Evolutionary conservation across 2,888 invertebrate genomes (phyloP), one percentile per base, ranked within the genome.

Genomic region (Dione vanillae): DNA sequence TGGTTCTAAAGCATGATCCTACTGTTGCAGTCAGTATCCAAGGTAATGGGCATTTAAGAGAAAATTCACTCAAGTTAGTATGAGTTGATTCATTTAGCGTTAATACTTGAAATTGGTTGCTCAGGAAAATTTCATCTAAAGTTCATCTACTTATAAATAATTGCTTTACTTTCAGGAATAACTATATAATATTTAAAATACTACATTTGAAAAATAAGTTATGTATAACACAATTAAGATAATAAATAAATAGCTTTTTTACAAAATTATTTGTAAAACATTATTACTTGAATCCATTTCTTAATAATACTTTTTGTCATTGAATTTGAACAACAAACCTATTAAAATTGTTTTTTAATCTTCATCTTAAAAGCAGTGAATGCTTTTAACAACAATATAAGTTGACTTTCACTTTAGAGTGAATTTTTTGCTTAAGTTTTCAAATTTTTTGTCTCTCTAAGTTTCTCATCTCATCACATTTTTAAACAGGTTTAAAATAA

Each of bases 361-460:
- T 14, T 37, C 10, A 37, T 14, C 14, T 43, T n/a, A 61, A 27
- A n/a, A 45, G 27, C 2, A 16, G 56, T 2, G 0, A 45, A 12
- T 27, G 27, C 27, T 16, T 35, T 49, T 11, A 49, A 27, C 45
- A 1, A 56, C 69, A 56, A 27, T 3, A 54, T 66, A 35, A 56
- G 14, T 51, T 35, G 51, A 72, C 69, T 72, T 72, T 62, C 69
- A 69, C 65, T 66, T 65, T 19, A 51, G 51, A 68, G 43, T 64
- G 43, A 58, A 49, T 59, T 61, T 61, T 19, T 52, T 61, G 43
- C 43, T 43, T 59, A n/a, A 19, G 7, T 27, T 20, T 19, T 37
- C 45, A 10, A 12, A 37, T 45, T 61, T 27, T 27, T 61, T 56
- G 5, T 6, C 11, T 37, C 37, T 54, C 16, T 49, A 5, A 19